These are phyloP conservation scores for Eremobia ochroleuca DNA, from an alignment of 2,888 invertebrate genomes.

Conservation along the genomic window DNA sequence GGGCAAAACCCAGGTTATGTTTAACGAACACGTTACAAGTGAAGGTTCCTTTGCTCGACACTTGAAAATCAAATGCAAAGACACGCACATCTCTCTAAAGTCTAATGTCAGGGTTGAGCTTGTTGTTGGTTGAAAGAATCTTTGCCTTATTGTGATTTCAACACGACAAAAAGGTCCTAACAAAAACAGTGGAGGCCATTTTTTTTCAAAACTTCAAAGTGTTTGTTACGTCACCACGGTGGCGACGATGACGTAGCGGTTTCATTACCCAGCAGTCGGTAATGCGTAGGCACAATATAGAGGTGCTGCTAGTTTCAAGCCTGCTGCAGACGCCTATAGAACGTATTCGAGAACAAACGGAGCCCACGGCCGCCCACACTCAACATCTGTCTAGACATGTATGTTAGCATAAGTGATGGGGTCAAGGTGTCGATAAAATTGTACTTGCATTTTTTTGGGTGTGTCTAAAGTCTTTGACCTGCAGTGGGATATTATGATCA, in stretches of 20 bases:
- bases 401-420: conserved; percentile 40
- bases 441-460: background rate
- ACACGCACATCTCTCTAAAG: background rate
- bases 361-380: conserved; percentile 27
- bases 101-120: background rate
- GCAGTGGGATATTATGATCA: background rate
- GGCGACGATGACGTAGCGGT: conserved; percentile 15
- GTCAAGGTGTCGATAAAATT: conserved; percentile 17
- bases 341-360: conserved; percentile 53
- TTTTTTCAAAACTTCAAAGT: conserved; percentile 10
- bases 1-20: no score
- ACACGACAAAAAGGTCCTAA: background rate
- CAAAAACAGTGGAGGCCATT: background rate
- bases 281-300: conserved; percentile 52
- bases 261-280: conserved; percentile 44
- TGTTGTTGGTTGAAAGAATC: background rate
- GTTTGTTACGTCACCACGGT: conserved; percentile 26
- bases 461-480: background rate
- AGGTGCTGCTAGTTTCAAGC: conserved; percentile 61
- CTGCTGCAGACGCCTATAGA: conserved; percentile 49
- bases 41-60: background rate
- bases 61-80: background rate
- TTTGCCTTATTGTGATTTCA: background rate
- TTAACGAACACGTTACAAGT: no score
- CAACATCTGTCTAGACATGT: conserved; percentile 53